Base-by-base conservation (phyloP, 2,797 vertebrate genomes). In the Taeniopygia guttata region DNA sequence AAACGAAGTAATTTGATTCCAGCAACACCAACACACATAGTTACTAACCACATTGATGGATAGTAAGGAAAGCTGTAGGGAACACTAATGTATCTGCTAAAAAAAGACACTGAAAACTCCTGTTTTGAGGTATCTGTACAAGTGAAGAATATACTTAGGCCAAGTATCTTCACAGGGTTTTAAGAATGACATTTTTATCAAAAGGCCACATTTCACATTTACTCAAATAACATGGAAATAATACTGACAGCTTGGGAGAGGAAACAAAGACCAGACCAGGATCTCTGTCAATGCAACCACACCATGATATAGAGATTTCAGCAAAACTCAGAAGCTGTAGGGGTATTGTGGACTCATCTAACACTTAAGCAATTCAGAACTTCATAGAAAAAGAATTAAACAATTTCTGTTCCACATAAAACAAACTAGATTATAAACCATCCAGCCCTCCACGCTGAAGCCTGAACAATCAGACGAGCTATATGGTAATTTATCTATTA, bases 401-500 rank as follows among this genome's bases (percentile, higher is more conserved):
- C 13, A 9, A 59, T 79, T 67, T 45, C 55, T 21, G 22, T 64
- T 82, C 23, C 19, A 40, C 40, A 51, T 21, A 73, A 51, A 26
- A 87, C 38, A 75, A 75, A 73, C 25, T 30, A 63, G 38, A 60
- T 49, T 64, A 82, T 48, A 83, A 93, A 78, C 8, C 29, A 88
- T 43, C 64, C 74, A 86, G 32, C 34, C 52, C 59, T 87, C 25
- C 20, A 85, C 23, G 84, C 51, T 51, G 87, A 46, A 67, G 49
- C 36, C 52, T n/a, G 48, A 93, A 76, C 46, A 74, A 59, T 66
- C 42, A 85, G 63, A 70, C 42, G 48, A 92, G 30, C 70, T 88
- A 10, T 32, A 52, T 19, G 58, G 52, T 84, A 91, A 77, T 91
- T 93, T 63, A 42, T 73, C 68, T 82, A 95, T 95, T 89, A 94